These are phyloP conservation scores for Acropora tenuis DNA, from an alignment of 64 coral and sea anemone species.

Conservation along the genomic window DNA sequence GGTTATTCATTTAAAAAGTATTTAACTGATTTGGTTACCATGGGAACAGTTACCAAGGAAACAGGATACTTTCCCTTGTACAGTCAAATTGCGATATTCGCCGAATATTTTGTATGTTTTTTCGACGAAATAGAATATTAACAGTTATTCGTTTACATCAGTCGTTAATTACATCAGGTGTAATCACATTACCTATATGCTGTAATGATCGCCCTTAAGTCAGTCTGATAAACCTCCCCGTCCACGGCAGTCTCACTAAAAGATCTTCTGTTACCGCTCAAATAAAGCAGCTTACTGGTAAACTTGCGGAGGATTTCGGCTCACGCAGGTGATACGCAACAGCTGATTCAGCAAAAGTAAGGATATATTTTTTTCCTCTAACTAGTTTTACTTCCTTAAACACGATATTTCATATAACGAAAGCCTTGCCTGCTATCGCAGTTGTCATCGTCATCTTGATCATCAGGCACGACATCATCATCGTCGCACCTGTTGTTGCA, in stretches of 20 bases:
- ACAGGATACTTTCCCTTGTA: no score
- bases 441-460: slow-evolving; percentile 12
- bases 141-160: slow-evolving; percentile 46
- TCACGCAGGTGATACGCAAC: background rate
- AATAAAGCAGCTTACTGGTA: slow-evolving; percentile 41
- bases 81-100: no score
- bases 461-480: slow-evolving; percentile 23
- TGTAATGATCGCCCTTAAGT: slow-evolving; percentile 37
- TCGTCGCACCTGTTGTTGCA: background rate
- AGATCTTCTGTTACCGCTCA: slow-evolving; percentile 51
- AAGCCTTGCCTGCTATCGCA: background rate
- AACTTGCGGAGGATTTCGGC: slow-evolving; percentile 13
- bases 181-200: slow-evolving; percentile 49
- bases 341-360: background rate
- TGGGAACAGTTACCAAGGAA: slow-evolving; percentile 29
- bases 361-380: background rate
- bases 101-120: no score
- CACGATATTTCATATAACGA: slow-evolving; percentile 12
- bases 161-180: slow-evolving; percentile 17
- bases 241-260: slow-evolving; percentile 47
- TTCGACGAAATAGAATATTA: no score
- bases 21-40: slow-evolving; percentile 13
- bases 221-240: slow-evolving; percentile 14
- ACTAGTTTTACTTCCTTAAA: slow-evolving; percentile 40
- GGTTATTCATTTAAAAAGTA: background rate